A percentile compares a stretch with the other conserved stretches of the same genome.
Conservation (phyloP, 2,797 vertebrate species). For the Rhyacichthys aspro region DNA sequence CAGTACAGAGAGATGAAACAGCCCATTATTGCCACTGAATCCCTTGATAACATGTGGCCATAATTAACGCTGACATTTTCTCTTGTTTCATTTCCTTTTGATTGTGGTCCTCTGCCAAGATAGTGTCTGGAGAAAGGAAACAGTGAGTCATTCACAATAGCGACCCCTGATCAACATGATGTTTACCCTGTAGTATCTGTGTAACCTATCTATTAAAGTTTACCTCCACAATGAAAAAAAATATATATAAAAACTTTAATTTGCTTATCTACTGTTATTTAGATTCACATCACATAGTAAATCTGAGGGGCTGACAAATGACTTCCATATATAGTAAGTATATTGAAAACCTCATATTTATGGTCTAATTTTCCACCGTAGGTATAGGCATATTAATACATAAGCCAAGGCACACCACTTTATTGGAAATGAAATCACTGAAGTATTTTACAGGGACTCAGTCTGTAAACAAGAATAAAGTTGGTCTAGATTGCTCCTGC, state of each 20-base stretch:
- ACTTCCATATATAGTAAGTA: neutral
- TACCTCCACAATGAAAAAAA: conserved; percentile 2
- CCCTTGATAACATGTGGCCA: conserved; percentile 25
- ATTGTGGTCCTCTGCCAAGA: conserved; percentile 17
- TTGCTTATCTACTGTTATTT: conserved; percentile 11
- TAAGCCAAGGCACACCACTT: conserved; percentile 41
- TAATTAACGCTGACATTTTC: conserved; percentile 29
- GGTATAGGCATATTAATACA: conserved; percentile 32
- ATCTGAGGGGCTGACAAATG: neutral
- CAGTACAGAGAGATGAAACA: conserved; percentile 13
- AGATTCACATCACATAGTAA: conserved; percentile 9
- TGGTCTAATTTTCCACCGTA: conserved; percentile 25
- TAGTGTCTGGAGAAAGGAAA: no score
- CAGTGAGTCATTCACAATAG: conserved; percentile 16
- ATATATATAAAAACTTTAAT: neutral
- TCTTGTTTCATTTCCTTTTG: conserved; percentile 38
- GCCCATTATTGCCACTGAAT: conserved; percentile 3
- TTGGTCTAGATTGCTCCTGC: conserved; percentile 22
- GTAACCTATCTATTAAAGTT: neutral
- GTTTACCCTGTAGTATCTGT: conserved; percentile 6
- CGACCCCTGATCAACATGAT: conserved; percentile 7
- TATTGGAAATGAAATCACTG: conserved; percentile 45
- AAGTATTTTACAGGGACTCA: conserved; percentile 37
- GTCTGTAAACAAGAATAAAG: conserved; percentile 50
- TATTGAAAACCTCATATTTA: conserved; percentile 1